These are phyloP conservation scores for Scaptomyza caliginosa DNA, from an alignment of 2,888 invertebrate species.

Conservation along the genomic window DNA sequence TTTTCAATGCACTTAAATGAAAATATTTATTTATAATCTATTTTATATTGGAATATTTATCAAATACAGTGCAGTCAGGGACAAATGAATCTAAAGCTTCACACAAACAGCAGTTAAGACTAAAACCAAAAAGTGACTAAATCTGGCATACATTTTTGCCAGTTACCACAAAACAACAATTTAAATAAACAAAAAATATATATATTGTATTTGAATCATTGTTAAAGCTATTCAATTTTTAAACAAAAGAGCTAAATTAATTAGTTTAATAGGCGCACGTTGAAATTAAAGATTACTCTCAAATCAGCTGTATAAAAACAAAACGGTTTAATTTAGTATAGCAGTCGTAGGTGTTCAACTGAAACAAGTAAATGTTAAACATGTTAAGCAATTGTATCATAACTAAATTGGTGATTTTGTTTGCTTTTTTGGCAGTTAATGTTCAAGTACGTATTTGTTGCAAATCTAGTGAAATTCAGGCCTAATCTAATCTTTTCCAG, in stretches of 20 bases:
- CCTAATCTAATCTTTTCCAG: neutral
- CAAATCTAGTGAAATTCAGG: too few relatives aligned
- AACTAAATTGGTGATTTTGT: neutral
- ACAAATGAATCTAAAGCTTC: neutral
- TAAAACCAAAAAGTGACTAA: too few relatives aligned
- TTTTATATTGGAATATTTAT: too few relatives aligned
- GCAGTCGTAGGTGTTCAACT: neutral
- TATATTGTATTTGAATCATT: too few relatives aligned
- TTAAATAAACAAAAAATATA: too few relatives aligned
- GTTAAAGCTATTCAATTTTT: neutral
- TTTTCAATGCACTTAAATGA: too few relatives aligned
- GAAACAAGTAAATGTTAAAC: neutral
- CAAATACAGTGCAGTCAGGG: too few relatives aligned
- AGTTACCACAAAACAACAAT: too few relatives aligned
- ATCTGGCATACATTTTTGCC: too few relatives aligned
- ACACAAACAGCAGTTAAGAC: neutral
- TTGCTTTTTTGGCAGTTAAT: neutral
- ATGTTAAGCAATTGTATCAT: neutral
- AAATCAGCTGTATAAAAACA: neutral
- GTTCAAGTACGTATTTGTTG: constrained; percentile 7
- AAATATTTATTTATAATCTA: too few relatives aligned
- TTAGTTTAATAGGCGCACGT: neutral
- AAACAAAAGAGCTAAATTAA: neutral
- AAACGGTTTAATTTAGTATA: neutral
- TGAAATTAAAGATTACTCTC: neutral